Base-by-base conservation (phyloP, 2,888 invertebrate species). In the Bhutanitis thaidina region DNA sequence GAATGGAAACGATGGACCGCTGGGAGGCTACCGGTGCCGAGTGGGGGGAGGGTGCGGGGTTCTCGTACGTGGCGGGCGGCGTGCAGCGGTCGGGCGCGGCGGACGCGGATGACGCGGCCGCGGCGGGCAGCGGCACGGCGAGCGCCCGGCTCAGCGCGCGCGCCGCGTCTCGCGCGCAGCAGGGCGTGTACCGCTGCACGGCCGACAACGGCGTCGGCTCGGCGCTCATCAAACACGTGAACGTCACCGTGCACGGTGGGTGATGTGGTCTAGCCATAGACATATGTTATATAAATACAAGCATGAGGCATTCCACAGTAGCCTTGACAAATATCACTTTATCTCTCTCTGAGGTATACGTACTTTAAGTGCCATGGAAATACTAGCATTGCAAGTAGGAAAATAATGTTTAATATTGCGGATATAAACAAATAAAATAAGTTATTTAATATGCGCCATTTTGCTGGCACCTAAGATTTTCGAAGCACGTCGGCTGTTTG, bases 161-260 rank as follows among this genome's bases (percentile, higher is more conserved):
- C 43, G 90, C 92, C 20, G 94, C 94, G 10, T 90, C 92, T 47
- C 91, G 94, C 30, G 90, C 91, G 56, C 93, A 93, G 63, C 93
- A 93, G 71, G 96, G 96, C 7, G 91, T 92, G 69, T 97, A 96
- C 80, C 92, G 96, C 65, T 97, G 97, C 74, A 91, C 93, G 57
- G 95, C 96, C 1, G 93, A 93, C 65, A 97, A 97, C 77, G 94
- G 94, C 44, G 95, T 97, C 55, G 96, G 96, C 0, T 91, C 93
- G 16, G 94, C 94, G 7, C 91, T 97, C 7, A 91, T 93, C 66
- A 96, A 96, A 87, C 93, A 94, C 55, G 92, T 97, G 66, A 93
- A 93, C 69, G 90, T 96, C 43, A 93, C 93, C 59, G 94, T 96
- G 13, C 94, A 95, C 71, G 95, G 95, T 95, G 79, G 81, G 87